Base-by-base conservation (phyloP, 2,113 vertebrate species). In the Takifugu bimaculatus region DNA sequence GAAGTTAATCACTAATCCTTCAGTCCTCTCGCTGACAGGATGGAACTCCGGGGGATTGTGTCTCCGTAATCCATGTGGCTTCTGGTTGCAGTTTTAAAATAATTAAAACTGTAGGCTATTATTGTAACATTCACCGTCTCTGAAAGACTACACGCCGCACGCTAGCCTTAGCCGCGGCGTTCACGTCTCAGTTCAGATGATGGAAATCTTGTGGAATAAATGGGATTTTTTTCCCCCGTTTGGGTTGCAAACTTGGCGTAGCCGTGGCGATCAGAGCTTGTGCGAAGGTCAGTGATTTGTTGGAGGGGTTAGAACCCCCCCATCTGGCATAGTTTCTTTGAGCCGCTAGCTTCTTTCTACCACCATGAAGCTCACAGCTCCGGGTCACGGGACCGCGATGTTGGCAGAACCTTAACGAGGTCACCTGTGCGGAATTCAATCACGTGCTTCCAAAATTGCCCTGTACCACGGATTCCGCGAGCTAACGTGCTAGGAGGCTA, bases 71-170 rank as follows among this genome's bases (percentile, higher is more conserved):
- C 68, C 20, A 20, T 20, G 20, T 20, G 20, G 20, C 20, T 20
- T 20, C 51, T 77, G 61, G 63, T 80, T 75, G 56, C 59, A 51
- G 53, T 55, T 49, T 35, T 54, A 66, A 57, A 56, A 64, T 63
- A 71, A 78, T 78, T 72, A 60, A 68, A 79, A 71, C 32, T 54
- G 72, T 60, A 20, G 20, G 20, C 20, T 20, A 68, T 70, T 73
- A 79, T 69, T 72, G 53, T 54, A 58, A 54, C 64, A 47, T 57
- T 68, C 60, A 68, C 3, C n/a, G 15, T n/a, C 47, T 48, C 47
- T 15, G 15, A 15, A n/a, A 48, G 47, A 48, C 47, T 48, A 29
- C 29, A 29, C 3, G 5, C 5, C 28, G 28, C 5, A 29, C 5
- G 28, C 28, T 29, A 29, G 28, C 28, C 28, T 29, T 5, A 29